Evolutionary conservation across 1,140 invertebrate genomes (phyloP), one percentile per base, ranked within the genome.

Genomic region (Centruroides sculpturatus): DNA sequence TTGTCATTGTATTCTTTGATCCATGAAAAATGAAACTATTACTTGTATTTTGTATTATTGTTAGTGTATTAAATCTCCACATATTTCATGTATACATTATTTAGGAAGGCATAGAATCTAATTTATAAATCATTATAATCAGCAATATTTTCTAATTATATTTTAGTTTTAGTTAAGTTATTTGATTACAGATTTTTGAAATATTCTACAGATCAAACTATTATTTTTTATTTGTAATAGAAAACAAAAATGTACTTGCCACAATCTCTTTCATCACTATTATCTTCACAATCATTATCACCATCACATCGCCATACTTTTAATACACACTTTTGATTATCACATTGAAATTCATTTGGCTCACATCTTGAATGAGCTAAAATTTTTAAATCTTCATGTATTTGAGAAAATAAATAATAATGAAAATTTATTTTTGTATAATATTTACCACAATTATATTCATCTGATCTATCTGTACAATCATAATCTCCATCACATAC

Each of bases 231-330:
- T 23, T 23, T 23, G 23, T 23, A 23, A 61, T 34, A 51, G 35
- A 3, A 34, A 9, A 35, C 9, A 50, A 49, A 11, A 48, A 50
- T 34, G 9, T 57, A 34, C 80, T 83, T 76, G 85, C 89, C 83
- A 78, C 92, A 96, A 69, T 85, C 80, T 67, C 82, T 80, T 79
- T 97, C 92, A 75, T 96, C 92, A 4, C 85, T 89, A n/a, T 82
- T 81, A 73, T 98, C 94, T 2, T 82, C 84, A 71, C 96, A 98
- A 74, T 98, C 94, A 69, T 91, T 82, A 64, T 96, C 91, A 5
- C 82, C 81, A 73, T 89, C 95, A 72, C 96, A 99, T 35, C 83
- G 74, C 92, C 93, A 98, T 6, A 87, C 83, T 70, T 94, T 95
- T 23, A 87, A 81, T 5, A 98, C 82, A 73, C 96, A 99, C 64